Conservation (phyloP, 2,888 invertebrate genomes). For the Ophraella communa region DNA sequence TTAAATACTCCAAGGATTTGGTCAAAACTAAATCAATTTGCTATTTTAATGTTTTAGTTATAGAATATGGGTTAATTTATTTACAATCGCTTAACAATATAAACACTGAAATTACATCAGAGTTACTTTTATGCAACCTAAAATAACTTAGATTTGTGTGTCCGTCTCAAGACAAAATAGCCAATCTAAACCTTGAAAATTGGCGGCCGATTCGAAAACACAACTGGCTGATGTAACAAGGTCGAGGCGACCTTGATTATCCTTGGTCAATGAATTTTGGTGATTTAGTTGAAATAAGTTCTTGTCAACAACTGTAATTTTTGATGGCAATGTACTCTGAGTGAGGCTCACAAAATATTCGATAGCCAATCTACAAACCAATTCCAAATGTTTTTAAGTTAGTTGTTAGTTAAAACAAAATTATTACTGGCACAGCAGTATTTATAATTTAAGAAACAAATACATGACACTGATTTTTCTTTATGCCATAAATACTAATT, state of each 20-base stretch:
- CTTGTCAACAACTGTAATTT: constrained; percentile 6
- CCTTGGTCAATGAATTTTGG: constrained; percentile 23
- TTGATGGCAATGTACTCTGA: constrained; percentile 10
- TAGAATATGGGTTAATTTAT: too few species aligned
- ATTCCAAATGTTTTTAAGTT: neutral
- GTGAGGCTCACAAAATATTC: neutral
- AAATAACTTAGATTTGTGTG: neutral
- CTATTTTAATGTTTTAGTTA: too few species aligned
- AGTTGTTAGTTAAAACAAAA: too few species aligned
- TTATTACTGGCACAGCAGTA: too few species aligned
- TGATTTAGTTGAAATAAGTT: constrained; percentile 10
- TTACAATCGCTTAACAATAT: neutral
- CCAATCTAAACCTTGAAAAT: constrained; percentile 10
- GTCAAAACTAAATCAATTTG: too few species aligned
- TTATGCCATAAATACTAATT: too few species aligned
- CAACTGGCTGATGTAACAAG: constrained; percentile 11
- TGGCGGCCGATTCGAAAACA: constrained; percentile 14
- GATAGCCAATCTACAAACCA: neutral
- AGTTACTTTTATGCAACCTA: neutral
- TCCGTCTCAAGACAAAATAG: neutral
- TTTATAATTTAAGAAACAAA: too few species aligned
- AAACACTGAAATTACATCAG: neutral
- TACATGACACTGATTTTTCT: too few species aligned
- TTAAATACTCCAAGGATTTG: too few species aligned
- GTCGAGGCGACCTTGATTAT: constrained; percentile 18